Conservation (phyloP, 2,797 vertebrate species). For the Perodicticus potto region DNA sequence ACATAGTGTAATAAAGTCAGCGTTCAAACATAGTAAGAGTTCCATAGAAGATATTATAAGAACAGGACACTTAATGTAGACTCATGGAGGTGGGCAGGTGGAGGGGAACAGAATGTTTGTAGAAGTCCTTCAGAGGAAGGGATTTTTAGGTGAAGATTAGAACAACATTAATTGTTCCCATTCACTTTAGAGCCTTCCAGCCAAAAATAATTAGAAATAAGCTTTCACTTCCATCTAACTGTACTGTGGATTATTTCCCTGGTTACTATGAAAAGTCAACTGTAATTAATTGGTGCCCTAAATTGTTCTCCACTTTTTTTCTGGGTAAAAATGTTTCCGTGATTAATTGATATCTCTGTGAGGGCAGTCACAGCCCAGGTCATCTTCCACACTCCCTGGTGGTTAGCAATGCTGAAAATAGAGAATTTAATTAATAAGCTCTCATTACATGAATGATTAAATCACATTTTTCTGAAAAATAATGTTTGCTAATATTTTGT, state of each 20-base stretch:
- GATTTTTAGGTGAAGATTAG: background rate
- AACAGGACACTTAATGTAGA: background rate
- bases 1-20: background rate
- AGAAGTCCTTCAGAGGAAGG: background rate
- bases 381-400: background rate
- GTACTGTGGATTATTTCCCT: background rate
- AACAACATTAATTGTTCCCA: background rate
- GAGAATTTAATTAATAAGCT: slow-evolving; percentile 71
- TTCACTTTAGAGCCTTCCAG: background rate
- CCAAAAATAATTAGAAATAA: slow-evolving; percentile 16
- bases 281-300: slow-evolving; percentile 63
- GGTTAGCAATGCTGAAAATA: slow-evolving; percentile 56
- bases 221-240: background rate
- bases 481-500: slow-evolving; percentile 47
- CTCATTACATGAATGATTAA: slow-evolving; percentile 50
- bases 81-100: background rate
- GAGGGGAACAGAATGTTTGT: background rate
- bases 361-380: slow-evolving; percentile 17
- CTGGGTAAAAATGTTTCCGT: slow-evolving; percentile 56
- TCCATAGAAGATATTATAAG: no score
- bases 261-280: slow-evolving; percentile 46
- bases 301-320: slow-evolving; percentile 59
- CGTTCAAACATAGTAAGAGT: background rate
- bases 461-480: slow-evolving; percentile 44
- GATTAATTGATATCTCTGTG: slow-evolving; percentile 63